phyloP scores from a whole-genome alignment of 1,140 invertebrate species.

The Nephotettix cincticeps region DNA sequence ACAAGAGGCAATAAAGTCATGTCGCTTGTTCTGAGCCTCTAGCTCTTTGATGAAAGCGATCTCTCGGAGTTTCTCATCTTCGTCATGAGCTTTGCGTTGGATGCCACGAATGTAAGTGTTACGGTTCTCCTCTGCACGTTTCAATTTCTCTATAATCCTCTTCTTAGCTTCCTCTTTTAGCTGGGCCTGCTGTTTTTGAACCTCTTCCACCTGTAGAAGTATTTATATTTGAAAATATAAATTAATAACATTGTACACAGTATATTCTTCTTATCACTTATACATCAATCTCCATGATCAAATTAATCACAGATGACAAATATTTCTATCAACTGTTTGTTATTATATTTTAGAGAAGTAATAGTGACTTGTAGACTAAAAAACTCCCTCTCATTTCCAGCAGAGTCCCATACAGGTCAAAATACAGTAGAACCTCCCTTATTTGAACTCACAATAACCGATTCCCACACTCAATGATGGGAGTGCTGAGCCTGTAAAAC shows the following conservation, averaged over 20 bases:
- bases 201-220: slow-evolving; percentile 72
- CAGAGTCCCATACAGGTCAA: too few species aligned
- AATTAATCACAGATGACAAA: not conserved
- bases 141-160: slow-evolving; percentile 83
- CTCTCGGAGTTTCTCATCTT: slow-evolving; percentile 95
- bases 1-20: slow-evolving; percentile 82
- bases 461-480: too few species aligned
- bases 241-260: not conserved
- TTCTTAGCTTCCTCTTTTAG: slow-evolving; percentile 79
- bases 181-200: slow-evolving; percentile 83
- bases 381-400: too few species aligned
- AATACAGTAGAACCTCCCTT: too few species aligned
- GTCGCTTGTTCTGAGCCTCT: slow-evolving; percentile 91
- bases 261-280: not conserved
- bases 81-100: slow-evolving; percentile 93
- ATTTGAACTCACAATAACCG: too few species aligned
- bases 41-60: slow-evolving; percentile 97
- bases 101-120: slow-evolving; percentile 77
- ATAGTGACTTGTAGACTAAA: too few species aligned
- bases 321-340: too few species aligned
- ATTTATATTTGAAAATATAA: not conserved
- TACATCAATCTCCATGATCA: not conserved
- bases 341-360: too few species aligned
- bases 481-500: too few species aligned
- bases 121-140: slow-evolving; percentile 89